Base-by-base conservation (phyloP, 2,888 invertebrate species). In the Epinotia brunnichana region DNA sequence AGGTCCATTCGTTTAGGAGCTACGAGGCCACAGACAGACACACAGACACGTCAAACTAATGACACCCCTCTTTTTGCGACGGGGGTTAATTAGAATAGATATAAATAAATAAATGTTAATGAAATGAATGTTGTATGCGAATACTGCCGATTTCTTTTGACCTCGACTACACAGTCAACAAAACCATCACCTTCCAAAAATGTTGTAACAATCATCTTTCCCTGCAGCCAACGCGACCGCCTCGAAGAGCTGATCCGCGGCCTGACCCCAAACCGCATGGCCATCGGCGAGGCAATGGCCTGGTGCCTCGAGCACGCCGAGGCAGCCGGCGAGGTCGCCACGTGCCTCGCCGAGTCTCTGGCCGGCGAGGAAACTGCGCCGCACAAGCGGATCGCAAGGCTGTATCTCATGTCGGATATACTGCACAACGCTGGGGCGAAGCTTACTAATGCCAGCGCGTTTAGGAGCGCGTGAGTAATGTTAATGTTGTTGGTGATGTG, bases 231-330 rank as follows among this genome's bases (percentile, higher is more conserved):
- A 94, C 95, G 99, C 78, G 98, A 98, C 86, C 95, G 98, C 0
- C 92, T 99, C 48, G 99, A 99, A 90, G 97, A 98, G 89, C 94
- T 99, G 82, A 94, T 99, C 77, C 95, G 99, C 19, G 95, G 96
- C 75, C 94, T 99, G 83, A 96, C 96, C 0, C 97, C 98, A 0
- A 96, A 97, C 81, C 95, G 97, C 70, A 89, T 94, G 74, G 96
- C 96, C 88, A 96, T 99, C 74, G 99, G 97, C 9, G 99, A 98
- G 86, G 97, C 97, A 17, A 99, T 99, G 99, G 97, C 99, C 67
- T 99, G 99, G 95, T 99, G 99, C 89, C 97, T 99, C 75, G 99
- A 99, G 87, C 99, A 99, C 90, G 98, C 99, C 24, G 99, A 99
- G 89, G 98, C 98, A 39, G 99, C 99, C 2, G 98, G 97, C 84